Conservation (phyloP, 1,140 invertebrate species). For the Scaptodrosophila lebanonensis region DNA sequence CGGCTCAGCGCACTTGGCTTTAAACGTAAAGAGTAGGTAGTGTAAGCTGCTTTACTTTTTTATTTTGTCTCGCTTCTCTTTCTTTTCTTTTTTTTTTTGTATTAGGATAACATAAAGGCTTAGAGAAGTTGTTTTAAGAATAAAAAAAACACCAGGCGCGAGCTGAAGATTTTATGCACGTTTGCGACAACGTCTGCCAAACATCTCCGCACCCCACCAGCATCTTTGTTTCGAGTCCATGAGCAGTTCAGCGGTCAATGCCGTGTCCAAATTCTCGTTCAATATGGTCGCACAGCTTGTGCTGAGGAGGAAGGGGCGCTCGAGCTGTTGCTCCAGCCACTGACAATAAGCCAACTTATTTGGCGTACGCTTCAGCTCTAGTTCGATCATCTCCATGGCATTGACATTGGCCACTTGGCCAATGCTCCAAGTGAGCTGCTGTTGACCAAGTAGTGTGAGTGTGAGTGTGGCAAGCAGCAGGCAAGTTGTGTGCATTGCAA, state of each 20-base stretch:
- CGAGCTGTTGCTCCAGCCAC: constrained; percentile 4
- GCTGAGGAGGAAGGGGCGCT: not conserved
- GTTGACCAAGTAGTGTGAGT: no score
- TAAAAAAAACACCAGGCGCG: no score
- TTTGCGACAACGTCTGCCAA: constrained; percentile 34
- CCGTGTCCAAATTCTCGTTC: constrained; percentile 21
- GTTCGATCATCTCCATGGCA: constrained; percentile 7
- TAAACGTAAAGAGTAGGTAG: no score
- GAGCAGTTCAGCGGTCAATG: constrained; percentile 34
- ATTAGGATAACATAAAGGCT: not conserved
- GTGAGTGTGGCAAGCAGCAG: no score
- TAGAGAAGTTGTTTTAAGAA: no score
- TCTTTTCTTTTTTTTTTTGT: not conserved
- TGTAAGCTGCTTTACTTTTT: no score
- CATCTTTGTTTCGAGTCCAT: constrained; percentile 33
- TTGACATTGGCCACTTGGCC: constrained; percentile 2
- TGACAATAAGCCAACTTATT: constrained; percentile 48
- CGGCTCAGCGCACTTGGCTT: no score
- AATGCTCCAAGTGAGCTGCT: not conserved
- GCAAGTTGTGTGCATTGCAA: constrained; percentile 14
- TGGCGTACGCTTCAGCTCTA: constrained; percentile 18
- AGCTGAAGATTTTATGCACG: constrained; percentile 10
- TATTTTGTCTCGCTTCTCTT: no score
- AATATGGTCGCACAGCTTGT: constrained; percentile 25
- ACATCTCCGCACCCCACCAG: constrained; percentile 31